Base-by-base conservation (phyloP, 1,140 invertebrate genomes). In the Drosophila busckii region DNA sequence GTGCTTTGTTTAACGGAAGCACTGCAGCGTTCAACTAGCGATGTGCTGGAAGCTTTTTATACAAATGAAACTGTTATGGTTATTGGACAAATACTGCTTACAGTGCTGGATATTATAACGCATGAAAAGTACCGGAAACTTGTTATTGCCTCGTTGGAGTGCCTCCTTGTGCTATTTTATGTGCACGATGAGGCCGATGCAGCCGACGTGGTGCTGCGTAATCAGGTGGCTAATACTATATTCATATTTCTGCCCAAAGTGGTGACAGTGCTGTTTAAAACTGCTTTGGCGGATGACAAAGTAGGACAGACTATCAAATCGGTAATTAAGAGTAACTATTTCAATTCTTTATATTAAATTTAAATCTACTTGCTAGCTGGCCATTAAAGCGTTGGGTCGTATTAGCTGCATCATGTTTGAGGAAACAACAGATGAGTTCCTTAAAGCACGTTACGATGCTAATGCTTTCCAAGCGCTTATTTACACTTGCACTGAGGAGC, bases 241-340 rank as follows among this genome's bases (percentile, higher is more conserved):
- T 87, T 86, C 28, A 65, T 86, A 35, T 85, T 71, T 23, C 42
- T 87, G 1, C 86, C 86, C 2, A 87, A 87, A 60, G 70, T 87
- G 1, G 40, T 86, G 2, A 71, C 69, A 0, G 59, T 82, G 1
- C 17, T 87, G 4, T 70, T 67, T 4, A 66, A 69, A 40, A 82
- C 54, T 7, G 46, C 68, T 3, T 15, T 76, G 13, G 56, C 62
- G 1, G 86, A 87, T 44, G 85, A 86, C 5, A 86, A 58, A 25
- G 40, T 87, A 4, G 75, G 86, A 1, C 71, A 84, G 38, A 44
- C 58, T 10, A 60, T 71, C 0, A 86, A 85, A 53, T 60, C 71
- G n/a, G 85, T 87, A 37, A 82, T 10, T n/a, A 0, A n/a, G 2
- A 9, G 4, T 3, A 6, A 15, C 23, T 40, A 4, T 20, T 12